Conservation (phyloP, 2,888 invertebrate species). For the Xestia xanthographa region DNA sequence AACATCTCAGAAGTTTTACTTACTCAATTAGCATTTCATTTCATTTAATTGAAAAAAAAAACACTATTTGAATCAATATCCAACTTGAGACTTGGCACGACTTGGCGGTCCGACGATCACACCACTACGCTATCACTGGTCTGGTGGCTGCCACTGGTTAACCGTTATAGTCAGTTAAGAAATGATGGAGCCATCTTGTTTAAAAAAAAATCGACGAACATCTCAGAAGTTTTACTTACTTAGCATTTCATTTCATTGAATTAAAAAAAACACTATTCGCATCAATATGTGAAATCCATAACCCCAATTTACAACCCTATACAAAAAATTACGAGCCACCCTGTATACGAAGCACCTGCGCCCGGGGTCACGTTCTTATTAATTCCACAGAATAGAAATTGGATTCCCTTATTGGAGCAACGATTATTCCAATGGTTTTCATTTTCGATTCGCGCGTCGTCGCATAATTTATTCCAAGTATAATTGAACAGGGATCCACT, state of each 20-base stretch:
- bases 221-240: background rate
- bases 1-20: background rate
- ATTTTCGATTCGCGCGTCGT: conserved; percentile 76
- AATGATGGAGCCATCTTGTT: background rate
- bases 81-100: too few species aligned
- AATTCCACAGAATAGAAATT: conserved; percentile 82
- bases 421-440: conserved; percentile 79
- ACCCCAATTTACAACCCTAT: conserved; percentile 13
- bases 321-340: conserved; percentile 51
- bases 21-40: background rate
- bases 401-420: conserved; percentile 83
- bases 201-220: background rate
- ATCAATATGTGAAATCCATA: conserved; percentile 8
- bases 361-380: conserved; percentile 77
- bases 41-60: background rate
- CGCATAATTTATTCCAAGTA: conserved; percentile 83
- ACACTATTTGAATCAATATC: conserved; percentile 5
- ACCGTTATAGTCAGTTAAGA: too few species aligned
- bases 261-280: conserved; percentile 8
- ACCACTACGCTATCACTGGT: too few species aligned
- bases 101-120: too few species aligned
- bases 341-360: conserved; percentile 74
- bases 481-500: conserved; percentile 77
- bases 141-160: too few species aligned
- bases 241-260: background rate